Percentiles rank a stretch among this genome's conserved stretches.
Conservation (phyloP, 2,113 vertebrate genomes). For the Hirundichthys speculiger region DNA sequence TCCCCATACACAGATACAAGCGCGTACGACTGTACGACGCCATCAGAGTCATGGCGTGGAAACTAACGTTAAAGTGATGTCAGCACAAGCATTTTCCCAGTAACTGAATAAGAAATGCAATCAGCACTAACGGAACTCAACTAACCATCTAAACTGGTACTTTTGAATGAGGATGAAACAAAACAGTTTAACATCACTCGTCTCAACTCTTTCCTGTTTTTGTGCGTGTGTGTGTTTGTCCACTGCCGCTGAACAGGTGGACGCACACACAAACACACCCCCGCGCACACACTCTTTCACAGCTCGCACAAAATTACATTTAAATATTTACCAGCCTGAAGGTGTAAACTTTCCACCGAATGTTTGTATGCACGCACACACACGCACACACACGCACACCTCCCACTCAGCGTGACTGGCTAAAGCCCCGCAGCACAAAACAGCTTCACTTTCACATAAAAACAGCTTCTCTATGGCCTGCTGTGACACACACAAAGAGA, state of each 20-base stretch:
- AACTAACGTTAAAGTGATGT: too few species aligned
- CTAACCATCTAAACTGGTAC: too few species aligned
- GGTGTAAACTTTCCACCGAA: slow-evolving; percentile 43
- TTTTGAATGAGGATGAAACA: too few species aligned
- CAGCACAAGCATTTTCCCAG: too few species aligned
- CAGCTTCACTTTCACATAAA: slow-evolving; percentile 51
- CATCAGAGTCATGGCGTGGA: too few species aligned
- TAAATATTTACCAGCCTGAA: slow-evolving; percentile 62
- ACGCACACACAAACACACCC: slow-evolving; percentile 1
- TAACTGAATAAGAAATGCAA: too few species aligned
- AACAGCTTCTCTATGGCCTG: slow-evolving; percentile 33
- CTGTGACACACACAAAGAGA: slow-evolving; percentile 35
- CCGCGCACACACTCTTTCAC: slow-evolving; percentile 10
- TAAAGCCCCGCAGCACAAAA: slow-evolving; percentile 53
- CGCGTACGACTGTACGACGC: too few species aligned
- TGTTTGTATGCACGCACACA: slow-evolving; percentile 19
- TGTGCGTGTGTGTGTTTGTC: not conserved
- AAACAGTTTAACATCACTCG: not conserved
- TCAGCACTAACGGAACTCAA: too few species aligned
- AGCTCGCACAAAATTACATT: slow-evolving; percentile 55
- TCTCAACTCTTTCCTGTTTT: not conserved
- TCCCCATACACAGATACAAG: too few species aligned
- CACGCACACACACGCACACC: slow-evolving; percentile 57
- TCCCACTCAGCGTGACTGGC: slow-evolving; percentile 55
- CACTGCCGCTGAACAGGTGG: slow-evolving; percentile 2